Evolutionary conservation across 2,888 invertebrate species (phyloP).

Genomic region (Melanostoma scalare): DNA sequence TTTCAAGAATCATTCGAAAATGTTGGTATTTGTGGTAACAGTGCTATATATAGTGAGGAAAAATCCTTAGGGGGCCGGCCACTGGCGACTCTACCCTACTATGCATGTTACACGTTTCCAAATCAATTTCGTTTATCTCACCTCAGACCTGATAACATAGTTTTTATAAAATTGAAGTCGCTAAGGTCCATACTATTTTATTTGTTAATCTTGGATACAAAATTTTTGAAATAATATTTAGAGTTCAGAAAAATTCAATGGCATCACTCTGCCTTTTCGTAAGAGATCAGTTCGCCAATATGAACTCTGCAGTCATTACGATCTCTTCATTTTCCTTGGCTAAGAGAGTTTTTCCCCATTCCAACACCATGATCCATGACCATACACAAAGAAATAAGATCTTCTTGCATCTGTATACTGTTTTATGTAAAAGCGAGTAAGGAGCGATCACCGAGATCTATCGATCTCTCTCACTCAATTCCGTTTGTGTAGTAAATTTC

Average conservation of each 20-base stretch:
- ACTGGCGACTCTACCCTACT: too few species aligned
- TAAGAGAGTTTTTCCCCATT: slow-evolving; percentile 26
- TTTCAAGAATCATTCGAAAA: too few species aligned
- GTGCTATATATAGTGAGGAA: too few species aligned
- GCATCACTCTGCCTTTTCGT: not conserved
- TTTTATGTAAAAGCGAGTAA: not conserved
- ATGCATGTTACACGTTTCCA: too few species aligned
- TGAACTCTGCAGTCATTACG: not conserved
- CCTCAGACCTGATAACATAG: too few species aligned
- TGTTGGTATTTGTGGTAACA: too few species aligned
- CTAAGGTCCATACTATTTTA: too few species aligned
- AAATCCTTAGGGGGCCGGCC: too few species aligned
- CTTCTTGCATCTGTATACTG: not conserved
- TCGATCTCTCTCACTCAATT: not conserved
- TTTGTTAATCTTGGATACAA: too few species aligned
- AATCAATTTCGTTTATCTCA: too few species aligned
- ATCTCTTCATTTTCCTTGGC: not conserved
- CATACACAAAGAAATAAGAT: not conserved
- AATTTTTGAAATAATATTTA: too few species aligned
- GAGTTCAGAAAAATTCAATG: not conserved
- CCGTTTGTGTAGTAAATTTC: slow-evolving; percentile 14
- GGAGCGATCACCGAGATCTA: slow-evolving; percentile 1
- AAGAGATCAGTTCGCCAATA: not conserved
- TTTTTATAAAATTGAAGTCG: too few species aligned
- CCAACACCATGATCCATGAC: not conserved